Percentiles rank a stretch among this genome's conserved stretches.
Evolutionary conservation across 2,888 invertebrate species (phyloP).

Genomic region (Autographa gamma): DNA sequence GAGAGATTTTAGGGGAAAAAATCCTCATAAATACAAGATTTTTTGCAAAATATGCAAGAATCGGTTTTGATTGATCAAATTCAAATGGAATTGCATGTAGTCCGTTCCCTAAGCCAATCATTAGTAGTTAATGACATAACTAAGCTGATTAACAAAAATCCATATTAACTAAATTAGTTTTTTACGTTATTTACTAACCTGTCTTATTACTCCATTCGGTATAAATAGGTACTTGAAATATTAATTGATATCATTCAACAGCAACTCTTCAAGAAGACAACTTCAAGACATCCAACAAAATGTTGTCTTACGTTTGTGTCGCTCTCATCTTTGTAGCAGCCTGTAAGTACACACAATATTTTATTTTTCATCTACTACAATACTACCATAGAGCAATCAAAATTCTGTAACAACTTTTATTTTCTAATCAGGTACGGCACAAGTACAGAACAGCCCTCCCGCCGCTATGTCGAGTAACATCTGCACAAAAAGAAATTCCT

Average conservation of each 20-base stretch:
- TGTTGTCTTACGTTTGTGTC: conserved; percentile 58
- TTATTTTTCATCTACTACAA: no score
- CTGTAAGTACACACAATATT: conserved; percentile 56
- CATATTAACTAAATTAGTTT: not conserved
- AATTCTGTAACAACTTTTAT: not conserved
- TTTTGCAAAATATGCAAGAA: no score
- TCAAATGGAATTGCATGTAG: no score
- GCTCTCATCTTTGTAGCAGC: conserved; percentile 54
- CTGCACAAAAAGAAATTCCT: conserved; percentile 85
- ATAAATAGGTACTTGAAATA: conserved; percentile 55
- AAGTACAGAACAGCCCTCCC: not conserved
- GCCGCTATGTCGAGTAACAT: conserved; percentile 62
- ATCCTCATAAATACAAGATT: no score
- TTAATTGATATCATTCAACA: conserved; percentile 43
- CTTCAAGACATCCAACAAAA: conserved; percentile 40
- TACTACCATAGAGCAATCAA: not conserved
- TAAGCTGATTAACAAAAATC: not conserved
- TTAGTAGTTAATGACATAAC: no score
- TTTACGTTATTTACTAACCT: conserved; percentile 43
- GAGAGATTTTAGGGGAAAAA: no score
- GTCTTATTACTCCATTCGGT: conserved; percentile 43
- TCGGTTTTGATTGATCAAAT: no score
- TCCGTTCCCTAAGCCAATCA: no score
- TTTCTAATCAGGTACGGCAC: conserved; percentile 27
- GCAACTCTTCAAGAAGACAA: conserved; percentile 18